Base-by-base conservation (phyloP, 2,113 vertebrate genomes). In the Rhadina sibilatrix region DNA sequence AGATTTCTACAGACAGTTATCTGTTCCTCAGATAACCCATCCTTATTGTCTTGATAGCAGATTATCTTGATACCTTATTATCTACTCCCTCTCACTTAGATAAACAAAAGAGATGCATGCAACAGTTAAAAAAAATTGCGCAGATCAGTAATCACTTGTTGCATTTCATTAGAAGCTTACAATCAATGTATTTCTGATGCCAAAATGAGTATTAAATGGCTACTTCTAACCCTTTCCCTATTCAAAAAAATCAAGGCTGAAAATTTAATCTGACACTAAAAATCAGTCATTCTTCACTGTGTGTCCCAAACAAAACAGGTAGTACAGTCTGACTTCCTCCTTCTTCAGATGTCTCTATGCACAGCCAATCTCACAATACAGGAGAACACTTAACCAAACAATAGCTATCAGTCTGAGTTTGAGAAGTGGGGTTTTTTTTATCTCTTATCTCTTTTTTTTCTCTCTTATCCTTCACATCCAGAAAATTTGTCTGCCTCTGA, bases 361-460 rank as follows among this genome's bases (percentile, higher is more conserved):
- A 35, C 23, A 83, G 33, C 8, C 53, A 65, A 44, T 19, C 30
- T 47, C 27, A 56, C 24, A 72, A 47, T 13, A 56, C 0, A 3
- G 21, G 4, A 40, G 5, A 46, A 10, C 24, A 88, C 83, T 38
- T 8, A 76, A 69, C 24, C 20, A 61, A 74, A 37, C 10, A 80
- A 50, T 6, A 88, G 22, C 9, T 69, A 47, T 20, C 28, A 49
- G 10, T 25, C 30, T 56, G 19, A 37, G 16, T 44, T 16, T 77
- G 11, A 22, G 22, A 56, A 49, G 38, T 31, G 6, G 9, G 0
- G 0, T 0, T 18, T 54, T 18, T 54, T 53, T 40, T 27, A 17
- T 19, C n/a, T 60, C 20, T 38, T 38, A 24, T 14, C 3, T 31
- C 21, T 50, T 38, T 65, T 31, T 38, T 83, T 44, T 57, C n/a